Evolutionary conservation across 2,113 vertebrate species (phyloP).

Genomic region (Pavo muticus): DNA sequence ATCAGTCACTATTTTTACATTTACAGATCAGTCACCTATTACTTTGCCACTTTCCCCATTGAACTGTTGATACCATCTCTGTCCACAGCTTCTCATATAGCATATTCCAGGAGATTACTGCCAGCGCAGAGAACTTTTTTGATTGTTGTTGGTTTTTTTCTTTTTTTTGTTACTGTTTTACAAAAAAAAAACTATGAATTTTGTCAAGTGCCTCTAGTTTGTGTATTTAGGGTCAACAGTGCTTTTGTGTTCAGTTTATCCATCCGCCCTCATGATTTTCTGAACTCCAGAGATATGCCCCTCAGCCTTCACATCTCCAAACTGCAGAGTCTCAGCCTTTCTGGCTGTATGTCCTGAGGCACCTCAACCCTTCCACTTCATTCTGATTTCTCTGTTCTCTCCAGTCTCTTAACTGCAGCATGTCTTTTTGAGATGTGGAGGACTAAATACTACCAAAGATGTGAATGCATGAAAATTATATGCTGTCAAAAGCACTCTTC

Average conservation of each 20-base stretch:
- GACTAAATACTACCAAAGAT: not conserved
- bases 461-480: not conserved
- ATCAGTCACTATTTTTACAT: too few relatives aligned
- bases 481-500: not conserved
- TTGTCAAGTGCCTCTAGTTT: not conserved
- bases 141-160: not conserved
- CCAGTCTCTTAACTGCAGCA: not conserved
- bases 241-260: not conserved
- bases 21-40: not conserved
- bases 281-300: not conserved
- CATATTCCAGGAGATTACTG: not conserved
- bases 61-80: fast-evolving
- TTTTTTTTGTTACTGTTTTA: not conserved
- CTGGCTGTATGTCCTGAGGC: not conserved
- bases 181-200: not conserved
- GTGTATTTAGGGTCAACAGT: not conserved
- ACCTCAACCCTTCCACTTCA: not conserved
- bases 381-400: not conserved
- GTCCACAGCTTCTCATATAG: not conserved
- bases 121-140: not conserved
- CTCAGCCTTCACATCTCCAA: not conserved
- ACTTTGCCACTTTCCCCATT: not conserved
- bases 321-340: not conserved
- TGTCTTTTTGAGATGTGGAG: not conserved
- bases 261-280: not conserved